Evolutionary conservation across 1,140 invertebrate genomes (phyloP), one percentile per base, ranked within the genome.

Genomic region (Venturia canescens): DNA sequence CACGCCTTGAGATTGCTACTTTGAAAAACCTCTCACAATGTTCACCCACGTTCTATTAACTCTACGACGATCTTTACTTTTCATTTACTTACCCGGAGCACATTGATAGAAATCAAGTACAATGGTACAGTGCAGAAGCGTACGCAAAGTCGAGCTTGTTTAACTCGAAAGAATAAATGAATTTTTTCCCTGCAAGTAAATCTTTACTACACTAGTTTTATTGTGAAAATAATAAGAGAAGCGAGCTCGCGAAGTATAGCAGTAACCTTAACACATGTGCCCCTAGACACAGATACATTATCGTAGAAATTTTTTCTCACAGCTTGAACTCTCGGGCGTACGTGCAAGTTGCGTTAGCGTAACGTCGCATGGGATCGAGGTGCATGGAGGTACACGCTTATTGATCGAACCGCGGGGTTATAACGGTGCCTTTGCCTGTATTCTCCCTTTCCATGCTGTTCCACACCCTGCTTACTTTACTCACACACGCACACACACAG

Each of bases 311-410:
- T 23, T 48, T 21, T 34, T 23, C 18, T 29, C 27, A 44, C 38
- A 78, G 18, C 34, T 21, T 57, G 7, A 34, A 63, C 31, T 27
- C 44, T 63, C 34, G 48, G n/a, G 57, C 18, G 27, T 78, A 69
- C 23, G 48, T 71, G 78, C 44, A 71, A 27, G 67, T 70, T 81
- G 80, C 80, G 80, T 81, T 81, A 78, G 80, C 80, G 80, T 81
- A 77, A 31, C 77, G 74, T 69, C 71, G 67, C 76, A 44, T 26
- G 76, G 75, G 67, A 50, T 53, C 16, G 50, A 53, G 50, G 50
- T 53, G 50, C 50, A 53, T 21, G 50, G 16, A 53, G 50, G 50
- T 53, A 72, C 53, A 81, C 69, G 48, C 66, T 78, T 81, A 81
- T 81, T 81, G 80, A 81, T 81, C 80, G 63, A 31, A 38, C 63